phyloP scores from a whole-genome alignment of 2,113 vertebrate genomes.

The Eublepharis macularius region DNA sequence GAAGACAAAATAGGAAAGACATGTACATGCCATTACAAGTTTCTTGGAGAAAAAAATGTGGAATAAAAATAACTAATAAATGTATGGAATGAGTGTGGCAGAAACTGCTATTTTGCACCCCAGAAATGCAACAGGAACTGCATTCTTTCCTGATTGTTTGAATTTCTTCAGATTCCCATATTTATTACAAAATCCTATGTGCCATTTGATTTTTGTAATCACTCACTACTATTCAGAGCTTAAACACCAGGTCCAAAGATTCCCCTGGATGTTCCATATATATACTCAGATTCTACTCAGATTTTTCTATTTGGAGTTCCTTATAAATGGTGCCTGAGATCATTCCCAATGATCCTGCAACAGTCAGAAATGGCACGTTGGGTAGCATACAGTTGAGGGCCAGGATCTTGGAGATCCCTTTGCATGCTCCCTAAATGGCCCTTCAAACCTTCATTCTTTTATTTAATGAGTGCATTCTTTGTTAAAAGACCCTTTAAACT shows the following conservation, averaged over 20 bases:
- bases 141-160: not conserved
- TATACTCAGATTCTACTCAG: not conserved
- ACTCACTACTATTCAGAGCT: not conserved
- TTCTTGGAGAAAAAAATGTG: no score
- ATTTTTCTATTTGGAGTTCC: not conserved
- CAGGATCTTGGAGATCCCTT: constrained; percentile 47
- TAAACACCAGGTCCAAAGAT: not conserved
- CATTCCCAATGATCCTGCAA: not conserved
- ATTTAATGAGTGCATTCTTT: constrained; percentile 48
- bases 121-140: not conserved
- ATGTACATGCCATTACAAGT: no score
- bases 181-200: not conserved
- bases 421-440: constrained; percentile 51
- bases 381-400: not conserved
- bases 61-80: no score
- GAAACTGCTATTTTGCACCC: not conserved
- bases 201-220: not conserved
- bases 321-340: not conserved
- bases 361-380: not conserved
- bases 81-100: not conserved
- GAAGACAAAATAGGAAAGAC: no score
- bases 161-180: not conserved
- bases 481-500: constrained; percentile 2
- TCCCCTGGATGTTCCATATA: no score
- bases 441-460: constrained; percentile 42